These are phyloP conservation scores for Rhinophrynus dorsalis DNA, from an alignment of 2,797 vertebrate species.

Conservation along the genomic window DNA sequence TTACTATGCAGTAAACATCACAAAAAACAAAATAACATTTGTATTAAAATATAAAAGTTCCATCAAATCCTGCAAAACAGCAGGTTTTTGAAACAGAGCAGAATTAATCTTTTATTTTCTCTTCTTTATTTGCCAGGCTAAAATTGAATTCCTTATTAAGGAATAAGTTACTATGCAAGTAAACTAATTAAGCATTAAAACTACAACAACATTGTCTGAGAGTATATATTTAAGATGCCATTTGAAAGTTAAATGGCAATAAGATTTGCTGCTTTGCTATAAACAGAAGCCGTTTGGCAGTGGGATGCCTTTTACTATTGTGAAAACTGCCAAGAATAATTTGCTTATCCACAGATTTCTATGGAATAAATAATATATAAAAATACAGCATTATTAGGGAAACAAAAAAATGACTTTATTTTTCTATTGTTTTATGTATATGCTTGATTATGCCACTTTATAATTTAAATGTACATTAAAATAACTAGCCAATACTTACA, in stretches of 20 bases:
- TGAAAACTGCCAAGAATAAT: slow-evolving; percentile 67
- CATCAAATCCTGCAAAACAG: slow-evolving; percentile 4
- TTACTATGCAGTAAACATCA: too few relatives aligned
- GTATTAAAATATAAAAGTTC: slow-evolving; percentile 4
- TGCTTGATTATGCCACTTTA: neutral
- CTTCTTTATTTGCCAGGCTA: slow-evolving; percentile 17
- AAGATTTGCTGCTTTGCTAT: slow-evolving; percentile 40
- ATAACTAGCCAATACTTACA: neutral
- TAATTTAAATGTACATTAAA: neutral
- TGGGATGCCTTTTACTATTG: slow-evolving; percentile 34
- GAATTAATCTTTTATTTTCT: slow-evolving; percentile 41
- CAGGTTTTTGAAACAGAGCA: slow-evolving; percentile 7
- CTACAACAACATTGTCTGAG: slow-evolving; percentile 26
- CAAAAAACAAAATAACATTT: too few relatives aligned
- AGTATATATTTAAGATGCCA: slow-evolving; percentile 47
- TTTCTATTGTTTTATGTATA: neutral
- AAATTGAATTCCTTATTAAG: slow-evolving; percentile 43
- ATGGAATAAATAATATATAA: slow-evolving; percentile 16
- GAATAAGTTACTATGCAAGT: slow-evolving; percentile 38
- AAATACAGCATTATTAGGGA: slow-evolving; percentile 22
- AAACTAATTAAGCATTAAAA: slow-evolving; percentile 45
- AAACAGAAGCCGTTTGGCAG: slow-evolving; percentile 36
- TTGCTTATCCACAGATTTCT: slow-evolving; percentile 63
- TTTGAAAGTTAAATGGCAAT: slow-evolving; percentile 41
- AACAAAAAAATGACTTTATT: neutral